Conservation (phyloP, 2,113 vertebrate species). For the Conger conger region DNA sequence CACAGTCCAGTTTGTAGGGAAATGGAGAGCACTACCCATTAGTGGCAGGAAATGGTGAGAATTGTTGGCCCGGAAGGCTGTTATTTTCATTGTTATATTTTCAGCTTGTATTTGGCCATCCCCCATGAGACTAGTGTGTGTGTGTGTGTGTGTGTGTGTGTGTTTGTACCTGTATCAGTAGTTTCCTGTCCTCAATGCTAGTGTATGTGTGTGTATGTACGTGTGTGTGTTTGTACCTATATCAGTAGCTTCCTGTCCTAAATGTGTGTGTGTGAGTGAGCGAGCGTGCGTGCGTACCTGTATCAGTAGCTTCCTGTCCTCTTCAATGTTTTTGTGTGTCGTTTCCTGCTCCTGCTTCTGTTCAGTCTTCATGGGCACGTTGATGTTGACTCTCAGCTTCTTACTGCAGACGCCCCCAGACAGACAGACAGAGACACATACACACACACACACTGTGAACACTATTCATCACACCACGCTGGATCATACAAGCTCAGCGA, state of each 20-base stretch:
- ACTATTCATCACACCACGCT: too few species aligned
- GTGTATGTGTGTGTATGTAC: not conserved
- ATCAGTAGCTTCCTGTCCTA: constrained; percentile 69
- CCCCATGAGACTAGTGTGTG: not conserved
- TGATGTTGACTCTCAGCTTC: constrained; percentile 97
- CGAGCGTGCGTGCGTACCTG: not conserved
- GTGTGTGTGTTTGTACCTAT: not conserved
- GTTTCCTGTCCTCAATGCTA: constrained; percentile 69
- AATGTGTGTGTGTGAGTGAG: too few species aligned
- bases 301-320: constrained; percentile 94
- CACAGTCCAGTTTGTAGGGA: too few species aligned
- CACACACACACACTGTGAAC: not conserved
- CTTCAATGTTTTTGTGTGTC: constrained; percentile 98
- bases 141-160: not conserved
- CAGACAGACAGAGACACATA: too few species aligned
- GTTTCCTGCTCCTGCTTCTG: constrained; percentile 99
- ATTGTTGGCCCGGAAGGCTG: too few species aligned
- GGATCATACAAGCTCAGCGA: not conserved
- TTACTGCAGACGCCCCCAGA: constrained; percentile 81
- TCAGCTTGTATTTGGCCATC: too few species aligned
- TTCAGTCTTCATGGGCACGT: constrained; percentile 98
- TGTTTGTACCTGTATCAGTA: not conserved
- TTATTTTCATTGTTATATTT: too few species aligned
- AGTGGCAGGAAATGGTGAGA: too few species aligned
- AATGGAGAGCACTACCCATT: too few species aligned